Evolutionary conservation across 2,888 invertebrate species (phyloP), one percentile per base, ranked within the genome.

Genomic region (Lasioglossum calceatum): DNA sequence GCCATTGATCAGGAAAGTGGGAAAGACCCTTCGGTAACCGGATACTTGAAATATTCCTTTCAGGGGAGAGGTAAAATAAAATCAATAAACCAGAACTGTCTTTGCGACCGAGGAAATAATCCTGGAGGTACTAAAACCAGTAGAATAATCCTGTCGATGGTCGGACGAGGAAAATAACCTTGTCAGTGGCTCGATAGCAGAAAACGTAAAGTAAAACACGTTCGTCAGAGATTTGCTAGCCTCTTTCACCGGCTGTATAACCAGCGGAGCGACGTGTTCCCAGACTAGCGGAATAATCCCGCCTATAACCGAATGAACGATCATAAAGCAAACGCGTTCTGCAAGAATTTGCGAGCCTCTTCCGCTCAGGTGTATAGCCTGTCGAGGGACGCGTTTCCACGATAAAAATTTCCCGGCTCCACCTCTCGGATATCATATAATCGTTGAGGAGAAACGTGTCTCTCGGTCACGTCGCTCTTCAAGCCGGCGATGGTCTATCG

Each of bases 381-480:
- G 79, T 44, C 42, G 54, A 10, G 44, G 32, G 74, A 19, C 12
- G 27, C 58, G 74, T 74, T 54, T 39, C 5, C 44, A 27, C n/a
- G 10, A 14, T 54, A 74, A 83, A 83, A 39, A 39, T 74, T 50
- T 42, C 19, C 2, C 23, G 19, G 8, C 36, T 36, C 39, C 64
- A 14, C 39, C 61, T 23, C 23, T 32, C 50, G 50, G 47, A 50
- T 50, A 50, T 78, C 47, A 70, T 44, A 71, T 71, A 81, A 81
- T 81, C 83, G 32, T 39, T 32, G 61, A 5, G n/a, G 76, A 76
- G 70, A 47, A 72, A 72, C 50, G 74, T 36, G 71, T 39, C 74
- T 14, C 47, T 36, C 42, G 19, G 7, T 70, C 47, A 19, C 27
- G 16, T 1, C 58, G 47, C 58, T 19, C 12, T 36, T 23, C 8